phyloP scores from a whole-genome alignment of 1,140 invertebrate genomes.

The Nilaparvata lugens region DNA sequence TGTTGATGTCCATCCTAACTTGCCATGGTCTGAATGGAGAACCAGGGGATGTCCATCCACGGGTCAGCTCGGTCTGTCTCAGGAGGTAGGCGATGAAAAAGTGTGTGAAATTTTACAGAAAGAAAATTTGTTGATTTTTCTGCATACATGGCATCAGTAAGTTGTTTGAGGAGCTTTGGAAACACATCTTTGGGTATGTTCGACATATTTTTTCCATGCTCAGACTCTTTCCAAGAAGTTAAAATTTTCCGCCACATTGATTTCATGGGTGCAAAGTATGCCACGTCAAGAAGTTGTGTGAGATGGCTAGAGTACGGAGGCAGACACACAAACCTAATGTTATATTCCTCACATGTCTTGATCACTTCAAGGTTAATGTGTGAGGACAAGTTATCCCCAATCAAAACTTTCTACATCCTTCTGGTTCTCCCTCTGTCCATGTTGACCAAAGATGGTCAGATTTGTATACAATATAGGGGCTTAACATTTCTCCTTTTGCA shows the following conservation, averaged over 20 bases:
- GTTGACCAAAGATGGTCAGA: no score
- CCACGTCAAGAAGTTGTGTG: slow-evolving; percentile 37
- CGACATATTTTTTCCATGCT: neutral
- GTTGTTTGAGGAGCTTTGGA: neutral
- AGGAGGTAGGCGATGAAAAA: no score
- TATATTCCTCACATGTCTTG: slow-evolving; percentile 28
- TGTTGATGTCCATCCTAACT: no score
- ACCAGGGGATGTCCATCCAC: no score
- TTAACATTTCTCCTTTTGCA: neutral
- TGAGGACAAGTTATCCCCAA: slow-evolving; percentile 34
- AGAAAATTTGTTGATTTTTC: no score
- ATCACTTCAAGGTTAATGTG: slow-evolving; percentile 32
- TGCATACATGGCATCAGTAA: neutral
- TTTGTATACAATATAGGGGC: no score
- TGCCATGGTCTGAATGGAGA: no score
- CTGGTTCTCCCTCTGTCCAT: neutral
- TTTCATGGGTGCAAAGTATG: slow-evolving; percentile 33
- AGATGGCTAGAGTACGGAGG: slow-evolving; percentile 36
- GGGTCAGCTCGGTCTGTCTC: no score
- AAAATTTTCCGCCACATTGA: slow-evolving; percentile 32
- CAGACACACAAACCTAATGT: slow-evolving; percentile 33
- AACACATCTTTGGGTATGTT: neutral
- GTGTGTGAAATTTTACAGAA: no score
- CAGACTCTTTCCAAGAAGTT: neutral
- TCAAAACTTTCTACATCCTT: slow-evolving; percentile 21